Conservation (phyloP, 2,888 invertebrate species). For the Parnassius mnemosyne region DNA sequence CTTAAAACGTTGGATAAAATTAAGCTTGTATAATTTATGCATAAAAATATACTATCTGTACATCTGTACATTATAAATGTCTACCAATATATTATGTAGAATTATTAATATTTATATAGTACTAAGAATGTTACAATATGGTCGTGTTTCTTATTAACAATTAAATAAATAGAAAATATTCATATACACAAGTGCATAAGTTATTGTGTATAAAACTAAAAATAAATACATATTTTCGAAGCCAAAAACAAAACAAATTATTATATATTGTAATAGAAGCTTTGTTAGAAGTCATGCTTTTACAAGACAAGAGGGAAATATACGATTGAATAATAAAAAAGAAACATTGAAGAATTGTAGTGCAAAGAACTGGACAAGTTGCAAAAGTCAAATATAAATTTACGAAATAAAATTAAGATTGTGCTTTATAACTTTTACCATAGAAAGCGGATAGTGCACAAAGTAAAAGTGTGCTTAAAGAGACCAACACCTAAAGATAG, state of each 20-base stretch:
- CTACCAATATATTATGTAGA: too few relatives aligned
- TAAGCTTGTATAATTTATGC: constrained; percentile 6
- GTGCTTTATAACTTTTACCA: constrained; percentile 23
- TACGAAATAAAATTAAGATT: constrained; percentile 13
- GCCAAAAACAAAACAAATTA: constrained; percentile 12
- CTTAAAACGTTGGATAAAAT: background rate
- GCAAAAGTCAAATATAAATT: constrained; percentile 23
- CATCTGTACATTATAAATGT: too few relatives aligned
- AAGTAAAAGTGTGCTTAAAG: constrained; percentile 40
- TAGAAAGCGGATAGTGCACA: constrained; percentile 39
- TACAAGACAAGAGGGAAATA: constrained; percentile 8
- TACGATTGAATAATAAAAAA: constrained; percentile 2
- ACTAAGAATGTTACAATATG: constrained; percentile 60
- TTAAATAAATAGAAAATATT: constrained; percentile 33
- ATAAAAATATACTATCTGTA: background rate
- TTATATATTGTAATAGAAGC: constrained; percentile 16
- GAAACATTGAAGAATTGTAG: constrained; percentile 16
- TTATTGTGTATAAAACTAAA: constrained; percentile 18
- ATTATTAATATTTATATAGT: background rate
- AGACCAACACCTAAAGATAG: constrained; percentile 36
- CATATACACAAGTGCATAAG: constrained; percentile 27
- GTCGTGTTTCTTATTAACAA: constrained; percentile 69
- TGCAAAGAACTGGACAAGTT: constrained; percentile 19
- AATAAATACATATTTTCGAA: constrained; percentile 18
- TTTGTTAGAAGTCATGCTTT: constrained; percentile 19